phyloP scores from a whole-genome alignment of 2,888 invertebrate species.

The Panopea generosa region DNA sequence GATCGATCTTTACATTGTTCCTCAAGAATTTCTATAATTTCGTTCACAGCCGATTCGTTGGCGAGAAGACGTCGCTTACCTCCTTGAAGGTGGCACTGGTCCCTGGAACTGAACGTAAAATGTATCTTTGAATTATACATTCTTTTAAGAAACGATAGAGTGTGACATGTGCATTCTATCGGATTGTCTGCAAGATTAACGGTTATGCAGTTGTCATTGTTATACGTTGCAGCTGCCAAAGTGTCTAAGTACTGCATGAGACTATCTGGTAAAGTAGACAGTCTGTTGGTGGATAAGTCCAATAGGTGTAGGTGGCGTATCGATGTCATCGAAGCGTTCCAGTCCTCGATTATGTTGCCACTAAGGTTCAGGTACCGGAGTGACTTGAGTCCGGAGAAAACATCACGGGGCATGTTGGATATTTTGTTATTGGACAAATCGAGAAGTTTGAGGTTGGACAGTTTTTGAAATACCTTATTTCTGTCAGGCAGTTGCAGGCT shows the following conservation, averaged over 20 bases:
- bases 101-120: background rate
- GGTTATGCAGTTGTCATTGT: background rate
- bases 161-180: constrained; percentile 43
- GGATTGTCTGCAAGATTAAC: constrained; percentile 39
- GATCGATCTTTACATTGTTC: constrained; percentile 4
- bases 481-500: background rate
- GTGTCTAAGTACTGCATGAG: constrained; percentile 17
- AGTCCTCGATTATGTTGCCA: constrained; percentile 2
- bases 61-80: background rate
- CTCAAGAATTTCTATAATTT: background rate
- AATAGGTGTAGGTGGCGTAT: background rate
- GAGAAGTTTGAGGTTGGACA: background rate
- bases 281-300: constrained; percentile 12
- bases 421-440: constrained; percentile 18
- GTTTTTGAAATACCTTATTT: background rate
- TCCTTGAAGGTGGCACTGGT: constrained; percentile 1
- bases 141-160: constrained; percentile 49
- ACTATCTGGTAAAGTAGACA: constrained; percentile 11
- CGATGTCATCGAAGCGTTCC: background rate
- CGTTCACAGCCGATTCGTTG: background rate
- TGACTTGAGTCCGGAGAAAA: background rate
- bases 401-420: background rate
- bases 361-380: constrained; percentile 8
- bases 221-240: background rate
- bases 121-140: background rate